Percentiles rank a stretch among this genome's conserved stretches.
Conservation (phyloP, 2,797 vertebrate genomes). For the Crenuchus spilurus region DNA sequence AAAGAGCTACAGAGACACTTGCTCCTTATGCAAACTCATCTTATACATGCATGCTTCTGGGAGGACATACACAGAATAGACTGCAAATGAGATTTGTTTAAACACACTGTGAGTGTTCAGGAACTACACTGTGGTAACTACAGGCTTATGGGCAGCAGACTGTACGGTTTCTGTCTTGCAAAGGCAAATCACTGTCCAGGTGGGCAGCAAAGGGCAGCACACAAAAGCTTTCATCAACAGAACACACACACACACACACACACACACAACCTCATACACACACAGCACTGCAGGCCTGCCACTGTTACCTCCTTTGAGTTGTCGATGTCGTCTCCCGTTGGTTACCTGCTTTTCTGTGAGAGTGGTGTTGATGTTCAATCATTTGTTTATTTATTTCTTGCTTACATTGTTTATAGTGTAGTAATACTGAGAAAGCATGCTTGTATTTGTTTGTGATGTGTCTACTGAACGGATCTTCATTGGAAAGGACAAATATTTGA, state of each 20-base stretch:
- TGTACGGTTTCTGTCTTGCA: slow-evolving; percentile 10
- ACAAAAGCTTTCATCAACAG: slow-evolving; percentile 14
- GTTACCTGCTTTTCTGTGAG: slow-evolving; percentile 77
- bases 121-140: slow-evolving; percentile 1
- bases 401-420: slow-evolving; percentile 12
- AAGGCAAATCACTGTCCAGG: slow-evolving; percentile 26
- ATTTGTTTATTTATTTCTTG: slow-evolving; percentile 64
- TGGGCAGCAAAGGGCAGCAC: slow-evolving; percentile 25
- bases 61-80: slow-evolving; percentile 5
- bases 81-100: slow-evolving; percentile 17
- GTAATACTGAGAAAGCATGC: slow-evolving; percentile 13
- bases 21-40: slow-evolving; percentile 39
- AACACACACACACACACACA: slow-evolving; percentile 50
- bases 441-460: neutral
- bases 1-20: slow-evolving; percentile 15
- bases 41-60: slow-evolving; percentile 38
- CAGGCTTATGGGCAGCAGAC: slow-evolving; percentile 11
- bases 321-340: slow-evolving; percentile 59
- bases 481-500: neutral
- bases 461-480: neutral
- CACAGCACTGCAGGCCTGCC: slow-evolving; percentile 58
- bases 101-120: slow-evolving; percentile 21
- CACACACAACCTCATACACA: slow-evolving; percentile 10
- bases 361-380: slow-evolving; percentile 63
- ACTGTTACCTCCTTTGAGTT: slow-evolving; percentile 77